Evolutionary conservation across 2,797 vertebrate species (phyloP).

Genomic region (Myotis daubentonii): DNA sequence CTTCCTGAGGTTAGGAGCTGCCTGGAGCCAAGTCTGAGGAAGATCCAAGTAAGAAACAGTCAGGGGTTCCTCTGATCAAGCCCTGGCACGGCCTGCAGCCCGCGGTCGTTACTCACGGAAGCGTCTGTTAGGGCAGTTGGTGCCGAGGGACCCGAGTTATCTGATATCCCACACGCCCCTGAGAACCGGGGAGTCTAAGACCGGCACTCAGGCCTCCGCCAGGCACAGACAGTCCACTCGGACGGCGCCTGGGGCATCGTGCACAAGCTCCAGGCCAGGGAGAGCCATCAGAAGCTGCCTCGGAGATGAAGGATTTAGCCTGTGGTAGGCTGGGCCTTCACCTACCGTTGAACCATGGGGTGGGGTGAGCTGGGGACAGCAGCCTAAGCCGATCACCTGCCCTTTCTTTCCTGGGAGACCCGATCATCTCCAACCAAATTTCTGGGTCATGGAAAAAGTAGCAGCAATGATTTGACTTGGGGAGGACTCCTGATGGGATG

Average conservation of each 20-base stretch:
- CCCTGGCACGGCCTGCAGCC: background rate
- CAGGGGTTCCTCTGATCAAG: background rate
- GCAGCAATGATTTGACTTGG: conserved; percentile 81
- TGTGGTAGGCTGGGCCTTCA: background rate
- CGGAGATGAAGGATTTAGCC: background rate
- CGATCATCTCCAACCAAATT: conserved; percentile 19
- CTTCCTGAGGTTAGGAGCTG: background rate
- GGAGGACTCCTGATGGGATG: conserved; percentile 60
- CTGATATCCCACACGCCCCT: no score
- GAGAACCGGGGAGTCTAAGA: background rate
- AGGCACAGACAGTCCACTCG: background rate
- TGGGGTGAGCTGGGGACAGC: background rate
- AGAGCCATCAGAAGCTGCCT: background rate
- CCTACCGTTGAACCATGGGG: background rate
- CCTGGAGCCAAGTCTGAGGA: background rate
- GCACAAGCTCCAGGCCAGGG: background rate
- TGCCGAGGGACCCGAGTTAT: background rate
- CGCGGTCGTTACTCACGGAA: background rate
- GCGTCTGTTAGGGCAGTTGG: background rate
- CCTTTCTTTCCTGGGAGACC: conserved; percentile 42
- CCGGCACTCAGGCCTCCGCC: background rate
- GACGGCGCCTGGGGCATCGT: background rate
- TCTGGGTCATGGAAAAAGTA: conserved; percentile 73
- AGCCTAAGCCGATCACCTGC: background rate
- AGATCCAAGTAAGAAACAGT: background rate